Percentiles rank a stretch among this genome's conserved stretches.
Conservation (phyloP, 2,113 vertebrate species). For the Periophthalmodon schlosseri region DNA sequence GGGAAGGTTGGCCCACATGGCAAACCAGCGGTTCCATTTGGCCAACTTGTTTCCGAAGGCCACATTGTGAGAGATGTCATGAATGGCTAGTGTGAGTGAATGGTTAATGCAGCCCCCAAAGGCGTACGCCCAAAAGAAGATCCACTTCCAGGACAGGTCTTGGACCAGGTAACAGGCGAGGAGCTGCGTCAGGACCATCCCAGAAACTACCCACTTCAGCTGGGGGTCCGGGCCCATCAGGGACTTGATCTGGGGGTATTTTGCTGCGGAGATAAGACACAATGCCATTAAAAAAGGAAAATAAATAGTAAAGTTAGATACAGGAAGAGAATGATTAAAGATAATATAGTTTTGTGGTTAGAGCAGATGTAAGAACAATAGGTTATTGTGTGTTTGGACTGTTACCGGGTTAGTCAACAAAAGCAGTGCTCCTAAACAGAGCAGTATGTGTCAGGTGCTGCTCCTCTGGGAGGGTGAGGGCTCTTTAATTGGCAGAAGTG, state of each 20-base stretch:
- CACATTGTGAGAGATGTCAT: conserved; percentile 96
- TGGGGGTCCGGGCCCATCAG: conserved; percentile 92
- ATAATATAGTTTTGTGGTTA: not conserved
- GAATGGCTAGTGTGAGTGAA: conserved; percentile 92
- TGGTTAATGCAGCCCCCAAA: conserved; percentile 97
- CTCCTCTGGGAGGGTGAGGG: conserved; percentile 44
- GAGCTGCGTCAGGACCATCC: conserved; percentile 88
- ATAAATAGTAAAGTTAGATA: not conserved
- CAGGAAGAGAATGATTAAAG: not conserved
- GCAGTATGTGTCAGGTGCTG: not conserved
- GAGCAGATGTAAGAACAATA: not conserved
- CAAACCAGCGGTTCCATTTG: conserved; percentile 92
- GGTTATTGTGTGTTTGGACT: not conserved
- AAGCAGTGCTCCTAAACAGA: conserved; percentile 8
- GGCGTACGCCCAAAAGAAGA: conserved; percentile 92
- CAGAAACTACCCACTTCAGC: conserved; percentile 92
- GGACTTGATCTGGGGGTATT: conserved; percentile 93
- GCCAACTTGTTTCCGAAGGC: conserved; percentile 88
- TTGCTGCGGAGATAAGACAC: conserved; percentile 77
- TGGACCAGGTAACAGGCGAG: conserved; percentile 87
- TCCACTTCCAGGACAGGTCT: conserved; percentile 91
- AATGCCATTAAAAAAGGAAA: not conserved
- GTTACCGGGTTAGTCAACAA: not conserved
- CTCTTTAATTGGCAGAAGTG: conserved; percentile 69
- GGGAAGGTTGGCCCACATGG: conserved; percentile 94